Evolutionary conservation across 1,140 invertebrate genomes (phyloP).

Genomic region (Drosophila asahinai): DNA sequence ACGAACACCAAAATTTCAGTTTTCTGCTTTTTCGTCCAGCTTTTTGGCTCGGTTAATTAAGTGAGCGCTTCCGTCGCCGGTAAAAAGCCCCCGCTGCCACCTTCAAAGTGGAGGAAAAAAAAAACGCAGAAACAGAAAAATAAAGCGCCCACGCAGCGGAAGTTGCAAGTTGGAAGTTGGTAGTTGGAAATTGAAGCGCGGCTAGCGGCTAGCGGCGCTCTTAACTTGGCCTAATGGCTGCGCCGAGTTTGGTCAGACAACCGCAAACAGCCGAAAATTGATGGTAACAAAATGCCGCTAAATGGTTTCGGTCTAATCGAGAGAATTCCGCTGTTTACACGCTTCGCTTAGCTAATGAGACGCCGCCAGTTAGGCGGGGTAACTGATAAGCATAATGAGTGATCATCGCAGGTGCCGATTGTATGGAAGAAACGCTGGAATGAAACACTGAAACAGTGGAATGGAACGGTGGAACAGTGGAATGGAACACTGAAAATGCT

Average conservation of each 20-base stretch:
- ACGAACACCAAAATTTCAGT: constrained; percentile 56
- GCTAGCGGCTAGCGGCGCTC: constrained; percentile 34
- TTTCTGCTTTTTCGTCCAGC: constrained; percentile 8
- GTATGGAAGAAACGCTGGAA: background rate
- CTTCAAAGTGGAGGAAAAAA: background rate
- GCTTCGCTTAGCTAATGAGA: constrained; percentile 78
- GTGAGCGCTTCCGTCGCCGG: constrained; percentile 65
- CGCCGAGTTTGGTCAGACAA: constrained; percentile 44
- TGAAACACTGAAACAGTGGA: background rate
- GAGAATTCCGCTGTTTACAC: constrained; percentile 78
- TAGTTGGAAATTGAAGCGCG: constrained; percentile 52
- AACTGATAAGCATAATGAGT: constrained; percentile 45
- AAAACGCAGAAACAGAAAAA: background rate
- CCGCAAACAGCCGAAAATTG: constrained; percentile 53
- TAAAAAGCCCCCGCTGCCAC: constrained; percentile 11
- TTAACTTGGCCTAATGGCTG: constrained; percentile 60
- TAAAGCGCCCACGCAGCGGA: constrained; percentile 59
- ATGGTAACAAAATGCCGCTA: constrained; percentile 78
- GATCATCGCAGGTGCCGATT: constrained; percentile 21
- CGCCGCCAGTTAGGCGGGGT: constrained; percentile 4
- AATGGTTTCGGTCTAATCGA: constrained; percentile 66
- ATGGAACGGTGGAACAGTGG: background rate
- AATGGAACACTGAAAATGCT: background rate
- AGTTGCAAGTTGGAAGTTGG: constrained; percentile 63
- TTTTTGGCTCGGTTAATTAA: constrained; percentile 63